Evolutionary conservation across 2,888 invertebrate genomes (phyloP).

Genomic region (Lamellibrachia satsuma): DNA sequence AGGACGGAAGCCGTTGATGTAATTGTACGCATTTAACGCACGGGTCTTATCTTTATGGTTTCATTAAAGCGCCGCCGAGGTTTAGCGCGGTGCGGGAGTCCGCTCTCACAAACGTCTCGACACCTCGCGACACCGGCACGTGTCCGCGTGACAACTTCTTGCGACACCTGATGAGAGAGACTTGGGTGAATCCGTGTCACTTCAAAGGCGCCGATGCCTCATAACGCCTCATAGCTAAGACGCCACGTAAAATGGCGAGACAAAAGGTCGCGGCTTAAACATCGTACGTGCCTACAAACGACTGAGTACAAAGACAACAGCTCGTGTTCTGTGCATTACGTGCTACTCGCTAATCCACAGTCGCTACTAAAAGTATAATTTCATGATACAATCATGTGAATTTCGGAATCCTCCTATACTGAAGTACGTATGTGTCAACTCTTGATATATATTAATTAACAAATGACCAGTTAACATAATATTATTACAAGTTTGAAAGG

Average conservation of each 20-base stretch:
- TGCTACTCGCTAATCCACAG: not conserved
- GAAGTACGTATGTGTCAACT: too few species aligned
- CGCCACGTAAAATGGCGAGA: not conserved
- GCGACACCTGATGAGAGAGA: not conserved
- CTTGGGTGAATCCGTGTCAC: not conserved
- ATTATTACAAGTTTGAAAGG: too few species aligned
- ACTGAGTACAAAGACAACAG: constrained; percentile 20
- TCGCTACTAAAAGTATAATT: not conserved
- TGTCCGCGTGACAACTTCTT: not conserved
- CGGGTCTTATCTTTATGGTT: not conserved
- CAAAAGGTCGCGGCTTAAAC: not conserved
- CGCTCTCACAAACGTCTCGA: not conserved
- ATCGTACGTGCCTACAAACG: not conserved
- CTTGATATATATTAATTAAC: too few species aligned
- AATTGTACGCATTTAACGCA: constrained; percentile 6
- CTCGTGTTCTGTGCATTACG: not conserved
- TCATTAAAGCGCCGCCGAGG: not conserved
- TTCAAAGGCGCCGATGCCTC: not conserved
- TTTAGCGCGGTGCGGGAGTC: not conserved
- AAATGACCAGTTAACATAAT: too few species aligned
- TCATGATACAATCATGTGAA: not conserved
- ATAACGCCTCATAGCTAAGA: not conserved
- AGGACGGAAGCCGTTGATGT: not conserved
- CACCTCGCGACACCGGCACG: not conserved
- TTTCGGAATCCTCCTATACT: too few species aligned